Base-by-base conservation (phyloP, 2,113 vertebrate species). In the Ornithorhynchus anatinus region DNA sequence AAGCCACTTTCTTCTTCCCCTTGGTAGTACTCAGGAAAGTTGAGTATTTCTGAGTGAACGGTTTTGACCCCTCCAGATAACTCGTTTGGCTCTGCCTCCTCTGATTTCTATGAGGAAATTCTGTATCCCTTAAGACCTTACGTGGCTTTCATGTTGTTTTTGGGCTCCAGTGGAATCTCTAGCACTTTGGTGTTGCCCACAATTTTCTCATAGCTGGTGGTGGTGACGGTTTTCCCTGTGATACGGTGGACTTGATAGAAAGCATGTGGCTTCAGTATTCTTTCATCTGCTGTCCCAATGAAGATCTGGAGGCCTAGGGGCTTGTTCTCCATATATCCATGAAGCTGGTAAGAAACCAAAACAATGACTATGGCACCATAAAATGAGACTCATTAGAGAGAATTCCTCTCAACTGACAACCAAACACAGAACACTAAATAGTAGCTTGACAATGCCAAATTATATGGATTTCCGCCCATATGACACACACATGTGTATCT, bases 241-340 rank as follows among this genome's bases (percentile, higher is more conserved):
- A 99, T 99, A 76, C 98, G 96, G 77, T 99, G 98, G 20, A 99
- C 98, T 88, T 99, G 98, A 80, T 99, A 99, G 89, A 99, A 99
- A 75, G 98, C 97, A 0, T 99, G 98, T 3, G 98, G 98, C 72
- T 99, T 98, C 2, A 99, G 95, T 89, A 99, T 97, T 36, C 98
- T 89, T 85, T 99, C 98, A 0, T 99, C 98, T 0, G 98, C 98
- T 0, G 98, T 99, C 58, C 98, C 98, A 3, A 99, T 99, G 89
- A 99, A 99, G 89, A 98, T 99, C 91, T 99, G 97, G 48, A 99
- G 94, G 4, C 94, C 96, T 45, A 99, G 92, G 0, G 97, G 96
- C 58, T 99, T 97, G 79, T 95, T 99, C 52, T 97, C 97, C 91
- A 96, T 91, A 85, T 99, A 99, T 62, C 98, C 98, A 0, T 96